Evolutionary conservation across 2,113 vertebrate genomes (phyloP), one percentile per base, ranked within the genome.

Genomic region (Gadus macrocephalus): DNA sequence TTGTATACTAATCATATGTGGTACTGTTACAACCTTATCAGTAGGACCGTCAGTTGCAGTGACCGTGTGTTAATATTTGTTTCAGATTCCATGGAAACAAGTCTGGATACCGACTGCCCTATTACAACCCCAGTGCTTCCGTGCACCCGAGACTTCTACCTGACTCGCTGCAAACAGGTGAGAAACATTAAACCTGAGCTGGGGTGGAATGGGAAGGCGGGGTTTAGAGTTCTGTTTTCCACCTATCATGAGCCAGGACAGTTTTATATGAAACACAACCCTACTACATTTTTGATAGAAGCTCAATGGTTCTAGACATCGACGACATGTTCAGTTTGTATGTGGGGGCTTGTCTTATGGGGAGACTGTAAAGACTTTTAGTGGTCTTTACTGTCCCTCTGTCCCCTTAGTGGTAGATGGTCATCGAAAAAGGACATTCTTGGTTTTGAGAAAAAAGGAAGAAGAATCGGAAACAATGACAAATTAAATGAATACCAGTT

Each of bases 31-130:
- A 49, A 49, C 11, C 42, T 49, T 11, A 20, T 60, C 17, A 60
- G 17, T 58, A 17, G n/a, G 7, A 35, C 42, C 42, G 42, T 8
- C 12, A 2, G 8, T 9, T 75, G 42, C 64, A 15, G 9, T 81
- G 38, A 73, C 31, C 82, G 62, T 77, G 19, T 55, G 1, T 56
- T 7, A 27, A 14, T 68, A 16, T 68, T 11, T 66, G 3, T 70
- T 73, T 62, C 81, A 97, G 95, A 93, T 67, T 85, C 89, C 55
- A 62, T 93, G 79, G 95, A 98, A 60, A 87, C 81, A 71, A 93
- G 91, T 66, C 86, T 95, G 20, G 96, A 98, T 85, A 84, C 94
- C 0, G 90, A 98, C 76, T 96, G 95, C 71, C 95, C 95, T 55
- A 80, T 88, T 3, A 70, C 86, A 87, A 88, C 89, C 69, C 87